Conservation (phyloP, 1,140 invertebrate species). For the Drosophila cardini region DNA sequence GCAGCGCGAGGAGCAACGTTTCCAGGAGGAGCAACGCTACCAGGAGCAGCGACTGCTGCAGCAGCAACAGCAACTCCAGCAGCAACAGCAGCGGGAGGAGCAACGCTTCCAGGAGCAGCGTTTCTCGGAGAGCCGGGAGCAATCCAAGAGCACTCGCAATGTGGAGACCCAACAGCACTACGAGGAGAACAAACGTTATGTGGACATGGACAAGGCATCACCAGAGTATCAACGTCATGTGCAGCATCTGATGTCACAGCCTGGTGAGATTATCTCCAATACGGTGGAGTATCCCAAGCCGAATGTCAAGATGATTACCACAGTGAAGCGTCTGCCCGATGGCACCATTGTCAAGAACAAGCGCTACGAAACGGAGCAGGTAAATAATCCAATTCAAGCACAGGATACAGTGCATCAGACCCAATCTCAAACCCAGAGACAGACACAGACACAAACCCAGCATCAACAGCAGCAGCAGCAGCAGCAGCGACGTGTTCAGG, state of each 20-base stretch:
- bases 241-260: constrained; percentile 76
- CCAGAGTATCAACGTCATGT: constrained; percentile 81
- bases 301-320: constrained; percentile 87
- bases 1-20: constrained; percentile 41
- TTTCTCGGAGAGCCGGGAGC: constrained; percentile 68
- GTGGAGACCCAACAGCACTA: constrained; percentile 73
- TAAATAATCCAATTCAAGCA: constrained; percentile 15
- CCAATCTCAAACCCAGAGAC: constrained; percentile 42
- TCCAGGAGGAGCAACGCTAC: constrained; percentile 29
- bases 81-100: constrained; percentile 43
- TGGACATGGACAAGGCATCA: constrained; percentile 82
- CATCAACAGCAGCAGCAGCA: constrained; percentile 36
- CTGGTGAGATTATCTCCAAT: constrained; percentile 85
- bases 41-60: constrained; percentile 39
- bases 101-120: constrained; percentile 55
- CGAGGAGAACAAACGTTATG: constrained; percentile 81
- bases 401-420: constrained; percentile 38
- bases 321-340: constrained; percentile 88
- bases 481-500: constrained; percentile 38
- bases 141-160: constrained; percentile 68
- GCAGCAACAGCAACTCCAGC: constrained; percentile 44
- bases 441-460: constrained; percentile 41
- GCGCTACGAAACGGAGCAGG: constrained; percentile 86
- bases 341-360: constrained; percentile 88
- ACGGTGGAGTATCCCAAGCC: constrained; percentile 87